phyloP scores from a whole-genome alignment of 1,140 invertebrate species.

The Chironomus striatipennis region DNA sequence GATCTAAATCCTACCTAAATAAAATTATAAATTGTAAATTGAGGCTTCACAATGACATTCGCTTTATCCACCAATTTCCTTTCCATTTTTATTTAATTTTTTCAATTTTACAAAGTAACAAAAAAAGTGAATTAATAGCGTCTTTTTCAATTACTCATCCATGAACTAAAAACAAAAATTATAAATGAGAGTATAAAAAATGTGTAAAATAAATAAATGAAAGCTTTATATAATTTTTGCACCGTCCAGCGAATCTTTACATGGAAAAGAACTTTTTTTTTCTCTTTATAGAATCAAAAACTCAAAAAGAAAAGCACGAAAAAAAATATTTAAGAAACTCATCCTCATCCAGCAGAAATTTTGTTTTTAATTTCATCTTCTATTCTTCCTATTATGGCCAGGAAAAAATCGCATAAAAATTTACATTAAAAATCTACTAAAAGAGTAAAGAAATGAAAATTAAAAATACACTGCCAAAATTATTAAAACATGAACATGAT shows the following conservation, averaged over 20 bases:
- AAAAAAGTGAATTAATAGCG: too few species aligned
- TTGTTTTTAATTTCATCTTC: background rate
- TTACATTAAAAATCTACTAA: background rate
- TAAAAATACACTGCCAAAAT: slow-evolving; percentile 7
- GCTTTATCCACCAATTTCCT: background rate
- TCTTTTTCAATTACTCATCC: too few species aligned
- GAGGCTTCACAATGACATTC: background rate
- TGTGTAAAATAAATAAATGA: background rate
- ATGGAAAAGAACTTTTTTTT: background rate
- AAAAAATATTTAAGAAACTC: too few species aligned
- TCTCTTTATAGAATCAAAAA: background rate
- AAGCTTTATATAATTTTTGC: slow-evolving; percentile 14
- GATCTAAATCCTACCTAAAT: background rate
- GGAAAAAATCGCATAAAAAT: background rate
- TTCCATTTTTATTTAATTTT: too few species aligned
- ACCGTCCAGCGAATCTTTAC: background rate
- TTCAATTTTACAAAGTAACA: too few species aligned
- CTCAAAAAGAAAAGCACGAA: too few species aligned
- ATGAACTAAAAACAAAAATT: too few species aligned
- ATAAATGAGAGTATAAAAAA: background rate
- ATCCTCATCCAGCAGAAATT: background rate
- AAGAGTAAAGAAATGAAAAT: background rate
- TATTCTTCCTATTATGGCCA: background rate
- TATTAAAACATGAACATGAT: background rate
- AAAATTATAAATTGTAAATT: background rate